A percentile compares a stretch with the other conserved stretches of the same genome.
phyloP scores from a whole-genome alignment of 2,113 vertebrate genomes.

The Bufo gargarizans region DNA sequence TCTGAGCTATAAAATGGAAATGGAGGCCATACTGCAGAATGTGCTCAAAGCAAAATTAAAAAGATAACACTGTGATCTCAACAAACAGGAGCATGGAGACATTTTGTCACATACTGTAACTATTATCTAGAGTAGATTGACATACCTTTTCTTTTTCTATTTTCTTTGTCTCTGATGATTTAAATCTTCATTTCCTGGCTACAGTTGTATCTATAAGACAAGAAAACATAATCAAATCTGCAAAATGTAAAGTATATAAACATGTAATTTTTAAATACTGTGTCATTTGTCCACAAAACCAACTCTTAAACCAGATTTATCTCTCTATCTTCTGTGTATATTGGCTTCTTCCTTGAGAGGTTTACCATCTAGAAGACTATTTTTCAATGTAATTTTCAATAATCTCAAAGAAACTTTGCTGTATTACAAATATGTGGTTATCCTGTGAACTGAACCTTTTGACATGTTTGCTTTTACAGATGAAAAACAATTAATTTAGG shows the following conservation, averaged over 20 bases:
- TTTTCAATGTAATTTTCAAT: no score
- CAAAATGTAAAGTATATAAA: not conserved
- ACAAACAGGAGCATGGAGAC: conserved; percentile 14
- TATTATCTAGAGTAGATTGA: not conserved
- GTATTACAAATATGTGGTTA: no score
- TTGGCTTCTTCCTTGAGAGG: not conserved
- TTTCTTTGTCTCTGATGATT: not conserved
- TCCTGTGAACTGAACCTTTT: not conserved
- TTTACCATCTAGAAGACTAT: no score
- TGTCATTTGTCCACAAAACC: no score
- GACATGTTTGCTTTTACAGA: not conserved
- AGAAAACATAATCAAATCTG: not conserved
- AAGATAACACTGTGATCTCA: not conserved
- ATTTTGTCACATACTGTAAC: conserved; percentile 7
- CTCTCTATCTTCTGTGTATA: not conserved
- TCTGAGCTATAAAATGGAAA: not conserved
- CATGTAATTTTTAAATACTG: not conserved
- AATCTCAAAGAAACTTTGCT: no score
- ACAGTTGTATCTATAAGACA: not conserved
- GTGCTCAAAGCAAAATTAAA: not conserved
- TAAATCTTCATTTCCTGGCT: not conserved
- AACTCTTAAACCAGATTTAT: not conserved
- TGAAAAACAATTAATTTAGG: no score
- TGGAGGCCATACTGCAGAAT: not conserved
- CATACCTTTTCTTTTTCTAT: conserved; percentile 12